phyloP scores from a whole-genome alignment of 2,888 invertebrate genomes.

The Eucera pruinosa region DNA sequence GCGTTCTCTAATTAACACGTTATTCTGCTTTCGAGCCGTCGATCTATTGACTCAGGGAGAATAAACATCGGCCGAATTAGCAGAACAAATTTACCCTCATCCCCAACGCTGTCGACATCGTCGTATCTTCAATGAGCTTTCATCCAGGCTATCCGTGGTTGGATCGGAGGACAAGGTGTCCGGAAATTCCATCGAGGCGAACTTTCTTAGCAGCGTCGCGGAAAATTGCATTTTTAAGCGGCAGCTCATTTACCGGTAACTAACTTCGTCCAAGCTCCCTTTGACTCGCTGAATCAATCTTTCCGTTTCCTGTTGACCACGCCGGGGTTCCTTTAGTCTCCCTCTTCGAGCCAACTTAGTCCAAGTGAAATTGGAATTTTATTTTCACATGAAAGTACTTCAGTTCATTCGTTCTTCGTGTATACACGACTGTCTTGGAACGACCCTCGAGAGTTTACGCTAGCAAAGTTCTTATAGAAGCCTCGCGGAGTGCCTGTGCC shows the following conservation, averaged over 20 bases:
- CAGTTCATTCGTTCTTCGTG: neutral
- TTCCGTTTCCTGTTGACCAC: conserved; percentile 25
- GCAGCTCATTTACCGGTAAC: conserved; percentile 60
- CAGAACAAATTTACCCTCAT: conserved; percentile 69
- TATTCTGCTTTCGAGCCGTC: conserved; percentile 53
- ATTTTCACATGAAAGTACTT: neutral
- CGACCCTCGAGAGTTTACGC: neutral
- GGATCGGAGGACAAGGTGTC: conserved; percentile 44
- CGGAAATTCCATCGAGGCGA: conserved; percentile 56
- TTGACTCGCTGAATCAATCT: conserved; percentile 37
- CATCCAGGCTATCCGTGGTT: conserved; percentile 28
- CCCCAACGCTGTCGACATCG: conserved; percentile 9
- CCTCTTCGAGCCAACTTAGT: neutral
- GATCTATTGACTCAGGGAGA: conserved; percentile 63
- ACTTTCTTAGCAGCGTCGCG: conserved; percentile 39
- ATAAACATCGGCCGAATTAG: conserved; percentile 73
- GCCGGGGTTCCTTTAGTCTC: neutral
- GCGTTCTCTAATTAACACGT: conserved; percentile 73
- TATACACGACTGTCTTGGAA: conserved; percentile 1
- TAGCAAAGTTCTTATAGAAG: neutral
- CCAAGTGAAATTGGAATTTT: conserved; percentile 8
- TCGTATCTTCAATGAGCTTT: conserved; percentile 32
- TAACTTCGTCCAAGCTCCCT: conserved; percentile 19
- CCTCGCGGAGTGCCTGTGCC: neutral
- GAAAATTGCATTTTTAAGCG: conserved; percentile 71